Base-by-base conservation (phyloP, 2,113 vertebrate species). In the Protomyctophum bolini region DNA sequence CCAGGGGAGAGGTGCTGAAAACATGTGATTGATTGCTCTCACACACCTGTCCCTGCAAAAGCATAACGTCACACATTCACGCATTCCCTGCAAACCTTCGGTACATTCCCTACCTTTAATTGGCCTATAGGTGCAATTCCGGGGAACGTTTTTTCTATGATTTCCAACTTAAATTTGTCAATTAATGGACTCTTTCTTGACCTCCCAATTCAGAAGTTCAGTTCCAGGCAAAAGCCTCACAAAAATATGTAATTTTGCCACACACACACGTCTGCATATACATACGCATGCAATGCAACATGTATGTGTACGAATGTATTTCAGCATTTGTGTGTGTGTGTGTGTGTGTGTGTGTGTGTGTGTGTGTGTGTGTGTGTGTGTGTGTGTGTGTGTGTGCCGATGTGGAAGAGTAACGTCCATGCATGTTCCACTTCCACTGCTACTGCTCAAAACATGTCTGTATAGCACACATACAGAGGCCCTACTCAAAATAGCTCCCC, bases 401-500 rank as follows among this genome's bases (percentile, higher is more conserved):
- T 41, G 33, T 41, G 33, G 33, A 41, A 41, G 33, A 6, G 33
- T 41, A 4, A 45, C 5, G 14, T 66, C 48, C 29, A 54, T 50
- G 7, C 14, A 54, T 46, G 55, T 47, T 47, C 46, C 71, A 10
- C 57, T 21, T 47, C 61, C 47, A 68, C 46, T 7, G 33, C 62
- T 14, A 73, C 63, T 72, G 68, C 73, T 72, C 8, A 76, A 75
- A 82, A 85, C 72, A 81, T 48, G 61, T 55, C 71, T 70, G 58
- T 28, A 56, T 70, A 0, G 2, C 59, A 66, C 58, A 71, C 48
- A 68, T 51, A 64, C 33, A 51, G 64, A 81, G 75, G 59, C 66
- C 75, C 72, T 56, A 67, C 69, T 76, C 78, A 80, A 83, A 85
- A 83, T 83, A 81, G 77, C 83, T 83, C 64, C 83, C 21, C 68